Evolutionary conservation across 2,888 invertebrate genomes (phyloP).

Genomic region (Pegoplata infirma): DNA sequence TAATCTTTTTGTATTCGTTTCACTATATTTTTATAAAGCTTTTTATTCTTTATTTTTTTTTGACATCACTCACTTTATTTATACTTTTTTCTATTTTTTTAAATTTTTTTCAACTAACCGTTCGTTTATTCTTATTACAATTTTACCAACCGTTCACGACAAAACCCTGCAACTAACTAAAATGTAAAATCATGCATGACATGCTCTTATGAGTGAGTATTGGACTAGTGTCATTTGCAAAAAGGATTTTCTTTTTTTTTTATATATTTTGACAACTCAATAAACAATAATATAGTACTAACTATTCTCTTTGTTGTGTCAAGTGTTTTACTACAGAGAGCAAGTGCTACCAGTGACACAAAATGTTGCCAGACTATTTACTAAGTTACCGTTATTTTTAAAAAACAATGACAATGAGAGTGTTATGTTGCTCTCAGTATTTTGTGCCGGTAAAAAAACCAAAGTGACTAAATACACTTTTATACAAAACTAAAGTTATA

Average conservation of each 20-base stretch:
- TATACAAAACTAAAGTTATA: no score
- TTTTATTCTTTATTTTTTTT: background rate
- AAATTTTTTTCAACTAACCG: constrained; percentile 31
- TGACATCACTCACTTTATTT: constrained; percentile 23
- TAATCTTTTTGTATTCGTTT: background rate
- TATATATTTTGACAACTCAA: constrained; percentile 20
- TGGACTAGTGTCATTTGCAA: constrained; percentile 12
- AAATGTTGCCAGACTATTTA: background rate
- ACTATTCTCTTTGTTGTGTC: background rate
- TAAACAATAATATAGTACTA: constrained; percentile 16
- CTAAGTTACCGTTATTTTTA: background rate
- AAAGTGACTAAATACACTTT: background rate
- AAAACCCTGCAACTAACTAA: constrained; percentile 65
- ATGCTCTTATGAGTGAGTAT: constrained; percentile 16
- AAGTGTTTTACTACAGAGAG: background rate
- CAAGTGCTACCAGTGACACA: background rate
- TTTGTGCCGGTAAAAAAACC: background rate
- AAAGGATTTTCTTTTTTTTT: no score
- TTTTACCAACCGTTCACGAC: constrained; percentile 61
- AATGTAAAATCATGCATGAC: constrained; percentile 30
- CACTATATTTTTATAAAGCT: background rate
- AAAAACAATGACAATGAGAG: background rate
- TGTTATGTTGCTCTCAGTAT: background rate
- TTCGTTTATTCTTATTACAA: constrained; percentile 20
- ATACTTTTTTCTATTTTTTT: background rate